phyloP scores from a whole-genome alignment of 2,113 vertebrate species.

The Leptobrachium ailaonicum region DNA sequence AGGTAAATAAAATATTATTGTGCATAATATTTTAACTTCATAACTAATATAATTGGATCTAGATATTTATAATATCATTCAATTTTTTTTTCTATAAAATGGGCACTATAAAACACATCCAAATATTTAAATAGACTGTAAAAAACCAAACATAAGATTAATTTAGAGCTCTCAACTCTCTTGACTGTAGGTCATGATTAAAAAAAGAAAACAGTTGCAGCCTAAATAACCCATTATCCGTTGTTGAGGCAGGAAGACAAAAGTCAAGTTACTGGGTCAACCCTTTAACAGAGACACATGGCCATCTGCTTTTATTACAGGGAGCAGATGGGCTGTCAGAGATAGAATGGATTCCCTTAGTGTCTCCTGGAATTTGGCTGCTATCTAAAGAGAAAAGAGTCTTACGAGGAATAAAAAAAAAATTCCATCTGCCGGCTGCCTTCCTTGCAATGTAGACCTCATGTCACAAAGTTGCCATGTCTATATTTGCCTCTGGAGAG shows the following conservation, averaged over 20 bases:
- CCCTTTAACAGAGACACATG: neutral
- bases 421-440: conserved; percentile 11
- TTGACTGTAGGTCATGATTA: neutral
- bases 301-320: conserved; percentile 31
- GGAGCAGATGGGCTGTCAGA: conserved; percentile 35
- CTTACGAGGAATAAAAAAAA: conserved; percentile 35
- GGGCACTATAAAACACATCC: too few species aligned
- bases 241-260: neutral
- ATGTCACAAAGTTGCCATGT: neutral
- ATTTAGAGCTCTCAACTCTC: neutral
- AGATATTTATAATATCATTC: too few species aligned
- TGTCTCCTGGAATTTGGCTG: conserved; percentile 40
- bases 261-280: conserved; percentile 3
- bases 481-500: conserved; percentile 32
- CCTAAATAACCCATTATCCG: neutral
- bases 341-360: conserved; percentile 43
- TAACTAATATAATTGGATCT: too few species aligned
- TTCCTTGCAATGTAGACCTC: neutral
- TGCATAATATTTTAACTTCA: too few species aligned
- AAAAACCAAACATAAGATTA: too few species aligned
- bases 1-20: too few species aligned
- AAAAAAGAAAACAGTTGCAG: conserved; percentile 3
- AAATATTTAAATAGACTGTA: too few species aligned
- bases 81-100: too few species aligned
- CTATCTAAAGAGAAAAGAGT: conserved; percentile 40